Evolutionary conservation across 2,888 invertebrate species (phyloP).

Genomic region (Drosophila hamatofila): DNA sequence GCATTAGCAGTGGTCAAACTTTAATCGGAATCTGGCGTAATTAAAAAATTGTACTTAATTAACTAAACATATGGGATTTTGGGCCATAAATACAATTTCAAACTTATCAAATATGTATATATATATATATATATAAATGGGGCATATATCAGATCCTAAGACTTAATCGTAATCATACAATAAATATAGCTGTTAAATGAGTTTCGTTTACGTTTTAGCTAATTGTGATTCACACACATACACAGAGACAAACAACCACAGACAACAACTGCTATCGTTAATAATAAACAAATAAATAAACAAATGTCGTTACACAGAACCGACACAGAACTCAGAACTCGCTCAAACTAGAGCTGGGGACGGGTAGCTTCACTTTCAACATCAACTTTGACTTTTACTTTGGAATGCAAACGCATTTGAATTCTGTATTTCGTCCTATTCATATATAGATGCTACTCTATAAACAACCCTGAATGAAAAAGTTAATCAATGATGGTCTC

Average conservation of each 20-base stretch:
- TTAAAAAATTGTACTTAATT: neutral
- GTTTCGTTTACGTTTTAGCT: constrained; percentile 26
- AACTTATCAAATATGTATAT: constrained; percentile 33
- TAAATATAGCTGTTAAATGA: constrained; percentile 19
- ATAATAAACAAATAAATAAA: constrained; percentile 18
- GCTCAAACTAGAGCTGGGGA: no score
- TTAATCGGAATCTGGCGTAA: constrained; percentile 3
- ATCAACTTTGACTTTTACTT: neutral
- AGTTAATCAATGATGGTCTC: constrained; percentile 11
- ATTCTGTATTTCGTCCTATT: constrained; percentile 9
- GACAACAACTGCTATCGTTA: constrained; percentile 5
- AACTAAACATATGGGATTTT: constrained; percentile 9
- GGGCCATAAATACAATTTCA: constrained; percentile 38
- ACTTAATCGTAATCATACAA: constrained; percentile 26
- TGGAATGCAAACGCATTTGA: constrained; percentile 6
- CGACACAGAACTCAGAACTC: neutral
- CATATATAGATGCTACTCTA: neutral
- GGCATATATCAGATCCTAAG: constrained; percentile 1
- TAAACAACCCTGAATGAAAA: constrained; percentile 11
- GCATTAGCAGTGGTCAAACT: constrained; percentile 12
- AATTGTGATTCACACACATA: constrained; percentile 39
- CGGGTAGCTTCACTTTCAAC: neutral
- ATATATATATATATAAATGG: neutral
- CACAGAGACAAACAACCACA: constrained; percentile 13
- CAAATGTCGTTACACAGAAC: constrained; percentile 1